phyloP scores from a whole-genome alignment of 2,113 vertebrate genomes.

The Emydura subglobosa region DNA sequence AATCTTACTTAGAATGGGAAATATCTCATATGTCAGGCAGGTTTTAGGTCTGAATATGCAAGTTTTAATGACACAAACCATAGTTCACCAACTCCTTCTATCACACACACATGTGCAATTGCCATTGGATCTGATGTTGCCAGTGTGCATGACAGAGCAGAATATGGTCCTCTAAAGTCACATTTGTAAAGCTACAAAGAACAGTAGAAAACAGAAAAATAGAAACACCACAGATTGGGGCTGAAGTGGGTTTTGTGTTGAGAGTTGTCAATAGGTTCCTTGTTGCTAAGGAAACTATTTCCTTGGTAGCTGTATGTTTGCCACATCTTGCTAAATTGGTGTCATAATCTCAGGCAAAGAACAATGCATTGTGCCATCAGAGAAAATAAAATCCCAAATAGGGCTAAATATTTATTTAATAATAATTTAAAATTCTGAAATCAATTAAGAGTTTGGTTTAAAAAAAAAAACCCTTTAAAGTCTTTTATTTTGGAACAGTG shows the following conservation, averaged over 20 bases:
- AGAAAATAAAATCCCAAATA: constrained; percentile 34
- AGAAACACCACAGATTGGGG: constrained; percentile 38
- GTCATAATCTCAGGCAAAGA: constrained; percentile 63
- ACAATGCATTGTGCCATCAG: constrained; percentile 24
- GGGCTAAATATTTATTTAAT: constrained; percentile 42
- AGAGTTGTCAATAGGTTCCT: constrained; percentile 50
- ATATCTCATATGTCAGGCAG: accelerated
- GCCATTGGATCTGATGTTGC: background rate
- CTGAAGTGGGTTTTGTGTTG: background rate
- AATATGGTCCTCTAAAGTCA: background rate
- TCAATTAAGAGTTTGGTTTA: background rate
- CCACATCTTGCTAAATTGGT: constrained; percentile 71
- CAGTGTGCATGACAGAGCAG: background rate
- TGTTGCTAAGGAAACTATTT: constrained; percentile 77
- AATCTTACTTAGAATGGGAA: background rate
- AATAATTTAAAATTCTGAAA: background rate
- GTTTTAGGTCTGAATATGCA: background rate
- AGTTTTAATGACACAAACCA: background rate
- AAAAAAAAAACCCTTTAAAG: background rate
- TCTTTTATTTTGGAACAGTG: background rate
- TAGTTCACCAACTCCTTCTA: background rate
- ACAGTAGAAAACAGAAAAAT: background rate
- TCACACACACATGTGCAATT: accelerated
- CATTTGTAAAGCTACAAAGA: constrained; percentile 21
- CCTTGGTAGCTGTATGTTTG: constrained; percentile 77